Evolutionary conservation across 1,140 invertebrate species (phyloP), one percentile per base, ranked within the genome.

Genomic region (Zaprionus tsacasi): DNA sequence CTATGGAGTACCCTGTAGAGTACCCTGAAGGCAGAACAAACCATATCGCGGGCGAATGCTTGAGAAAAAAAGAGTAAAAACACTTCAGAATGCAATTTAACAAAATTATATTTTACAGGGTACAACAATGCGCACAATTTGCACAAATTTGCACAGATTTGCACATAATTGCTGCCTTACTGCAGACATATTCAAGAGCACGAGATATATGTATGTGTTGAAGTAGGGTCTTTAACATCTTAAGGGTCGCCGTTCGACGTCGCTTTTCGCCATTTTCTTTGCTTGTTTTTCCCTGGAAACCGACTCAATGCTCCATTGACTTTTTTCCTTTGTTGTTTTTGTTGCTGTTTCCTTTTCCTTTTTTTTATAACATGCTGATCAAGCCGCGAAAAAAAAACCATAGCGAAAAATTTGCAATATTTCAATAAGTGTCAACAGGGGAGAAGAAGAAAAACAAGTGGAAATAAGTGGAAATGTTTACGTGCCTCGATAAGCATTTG

Each of bases 351-450:
- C 40, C 21, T 52, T 78, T 25, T 10, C 15, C 27, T 8, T 12
- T 4, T 40, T 40, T 40, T n/a, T 45, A 45, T 17, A n/a, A 45
- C n/a, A 30, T 33, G 27, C 27, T n/a, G 52, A 25, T 15, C 21
- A 36, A 43, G 54, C 27, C 25, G 27, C 48, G 36, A 61, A 65
- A 69, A 50, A 69, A 50, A 67, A 33, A 54, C 21, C 17, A 57
- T 56, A 58, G 61, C 58, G 21, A 74, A 76, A 76, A 82, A 43
- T 81, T 81, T 73, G 43, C 67, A 76, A 58, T 69, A 81, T 81
- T 81, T 33, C 75, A 85, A 85, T 81, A 85, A 88, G 78, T 77
- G 73, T 77, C 82, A 87, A 88, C 80, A 88, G 73, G 59, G 36
- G 48, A 56, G 55, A 38, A 25, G 25, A 54, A 27, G n/a, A 15